phyloP scores from a whole-genome alignment of 2,888 invertebrate species.

The Thereva nobilitata region DNA sequence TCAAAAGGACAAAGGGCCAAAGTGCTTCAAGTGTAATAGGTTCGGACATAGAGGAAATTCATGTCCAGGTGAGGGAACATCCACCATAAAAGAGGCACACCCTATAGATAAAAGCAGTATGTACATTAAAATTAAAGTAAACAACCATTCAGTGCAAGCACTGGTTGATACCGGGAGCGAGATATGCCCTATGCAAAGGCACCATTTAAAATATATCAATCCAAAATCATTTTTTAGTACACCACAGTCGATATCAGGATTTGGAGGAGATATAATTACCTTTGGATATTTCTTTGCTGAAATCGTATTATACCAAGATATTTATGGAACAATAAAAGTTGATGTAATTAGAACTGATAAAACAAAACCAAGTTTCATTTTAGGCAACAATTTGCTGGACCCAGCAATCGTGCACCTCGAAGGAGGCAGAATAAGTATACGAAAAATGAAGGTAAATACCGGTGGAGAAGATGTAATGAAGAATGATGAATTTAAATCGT shows the following conservation, averaged over 20 bases:
- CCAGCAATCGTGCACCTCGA: background rate
- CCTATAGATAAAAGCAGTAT: background rate
- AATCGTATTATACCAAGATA: background rate
- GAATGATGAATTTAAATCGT: background rate
- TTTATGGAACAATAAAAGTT: background rate
- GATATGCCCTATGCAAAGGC: background rate
- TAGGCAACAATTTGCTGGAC: background rate
- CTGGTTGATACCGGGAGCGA: background rate
- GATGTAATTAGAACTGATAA: background rate
- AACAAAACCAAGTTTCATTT: background rate
- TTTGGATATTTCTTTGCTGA: background rate
- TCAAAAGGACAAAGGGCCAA: background rate
- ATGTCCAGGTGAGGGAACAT: slow-evolving; percentile 1
- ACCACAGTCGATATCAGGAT: background rate
- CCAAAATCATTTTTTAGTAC: background rate
- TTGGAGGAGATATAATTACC: background rate
- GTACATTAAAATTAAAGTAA: background rate
- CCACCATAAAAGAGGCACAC: background rate
- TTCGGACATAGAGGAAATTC: background rate
- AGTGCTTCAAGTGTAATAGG: background rate
- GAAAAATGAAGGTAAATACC: background rate
- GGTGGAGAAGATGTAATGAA: background rate
- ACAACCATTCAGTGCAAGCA: background rate
- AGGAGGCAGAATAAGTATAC: too few relatives aligned
- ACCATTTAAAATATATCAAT: background rate